A percentile compares a stretch with the other conserved stretches of the same genome.
Conservation (phyloP, 1,140 invertebrate genomes). For the Ptiloglossa arizonensis region DNA sequence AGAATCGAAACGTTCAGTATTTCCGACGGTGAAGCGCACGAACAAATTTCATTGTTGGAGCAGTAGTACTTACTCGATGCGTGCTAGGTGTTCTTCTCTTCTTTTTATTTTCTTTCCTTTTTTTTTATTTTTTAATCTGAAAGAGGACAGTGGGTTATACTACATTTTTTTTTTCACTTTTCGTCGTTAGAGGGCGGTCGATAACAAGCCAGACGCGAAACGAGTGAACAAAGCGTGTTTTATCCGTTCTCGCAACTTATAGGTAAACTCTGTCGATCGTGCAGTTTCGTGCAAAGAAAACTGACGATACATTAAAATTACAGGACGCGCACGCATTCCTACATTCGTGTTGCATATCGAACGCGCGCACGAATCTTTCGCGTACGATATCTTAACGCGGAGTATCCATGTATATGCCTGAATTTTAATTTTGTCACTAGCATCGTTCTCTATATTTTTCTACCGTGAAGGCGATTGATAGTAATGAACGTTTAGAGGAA, state of each 20-base stretch:
- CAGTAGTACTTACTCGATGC: conserved; percentile 57
- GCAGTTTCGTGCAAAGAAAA: neutral
- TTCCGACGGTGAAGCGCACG: conserved; percentile 62
- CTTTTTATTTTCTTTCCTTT: conserved; percentile 23
- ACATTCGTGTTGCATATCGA: neutral
- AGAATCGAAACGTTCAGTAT: conserved; percentile 62
- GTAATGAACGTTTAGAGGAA: conserved; percentile 34
- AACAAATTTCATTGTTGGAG: conserved; percentile 64
- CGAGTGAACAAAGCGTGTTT: conserved; percentile 24
- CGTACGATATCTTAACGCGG: conserved; percentile 23
- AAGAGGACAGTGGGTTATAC: neutral
- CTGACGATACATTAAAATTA: conserved; percentile 36
- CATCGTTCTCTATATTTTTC: conserved; percentile 63
- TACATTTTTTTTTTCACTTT: neutral
- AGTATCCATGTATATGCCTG: conserved; percentile 32
- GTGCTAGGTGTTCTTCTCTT: conserved; percentile 32
- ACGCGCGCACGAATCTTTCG: neutral
- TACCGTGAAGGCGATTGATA: conserved; percentile 45
- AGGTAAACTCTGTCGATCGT: conserved; percentile 7
- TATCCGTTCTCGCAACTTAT: conserved; percentile 14
- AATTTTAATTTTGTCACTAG: conserved; percentile 56
- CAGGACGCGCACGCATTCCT: conserved; percentile 19
- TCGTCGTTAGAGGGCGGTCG: too few relatives aligned
- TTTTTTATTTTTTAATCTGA: conserved; percentile 2
- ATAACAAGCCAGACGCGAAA: neutral